phyloP scores from a whole-genome alignment of 2,888 invertebrate genomes.

The Therioaphis trifolii region DNA sequence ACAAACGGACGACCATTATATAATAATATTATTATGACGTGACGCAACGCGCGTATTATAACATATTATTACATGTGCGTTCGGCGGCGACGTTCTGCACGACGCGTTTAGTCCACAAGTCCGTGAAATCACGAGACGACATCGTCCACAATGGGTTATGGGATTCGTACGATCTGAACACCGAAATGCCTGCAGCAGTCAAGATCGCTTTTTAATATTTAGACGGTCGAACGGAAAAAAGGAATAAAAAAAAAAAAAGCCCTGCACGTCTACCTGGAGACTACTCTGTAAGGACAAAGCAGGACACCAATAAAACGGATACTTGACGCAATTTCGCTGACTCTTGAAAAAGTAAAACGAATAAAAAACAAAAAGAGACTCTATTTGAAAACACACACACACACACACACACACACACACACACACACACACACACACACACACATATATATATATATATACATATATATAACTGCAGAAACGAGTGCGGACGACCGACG shows the following conservation, averaged over 20 bases:
- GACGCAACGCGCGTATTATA: too few relatives aligned
- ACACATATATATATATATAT: too few relatives aligned
- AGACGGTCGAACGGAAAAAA: not conserved
- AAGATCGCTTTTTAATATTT: not conserved
- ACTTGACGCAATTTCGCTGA: constrained; percentile 30
- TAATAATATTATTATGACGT: too few relatives aligned
- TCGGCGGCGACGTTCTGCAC: not conserved
- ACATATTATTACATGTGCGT: too few relatives aligned
- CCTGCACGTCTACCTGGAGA: not conserved
- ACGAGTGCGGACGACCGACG: not conserved
- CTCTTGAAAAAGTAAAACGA: constrained; percentile 26
- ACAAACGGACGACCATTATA: too few relatives aligned
- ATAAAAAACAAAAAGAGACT: not conserved
- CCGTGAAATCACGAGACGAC: not conserved
- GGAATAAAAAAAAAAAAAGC: not conserved
- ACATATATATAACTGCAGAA: too few relatives aligned
- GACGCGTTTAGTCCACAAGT: not conserved
- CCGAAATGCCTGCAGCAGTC: too few relatives aligned
- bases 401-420: too few relatives aligned
- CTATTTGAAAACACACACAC: not conserved
- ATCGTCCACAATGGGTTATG: too few relatives aligned
- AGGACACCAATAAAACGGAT: constrained; percentile 29
- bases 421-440: too few relatives aligned
- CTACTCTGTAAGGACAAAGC: not conserved
- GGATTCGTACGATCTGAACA: too few relatives aligned